A percentile compares a stretch with the other conserved stretches of the same genome.
Evolutionary conservation across 2,113 vertebrate species (phyloP).

Genomic region (Motacilla alba): DNA sequence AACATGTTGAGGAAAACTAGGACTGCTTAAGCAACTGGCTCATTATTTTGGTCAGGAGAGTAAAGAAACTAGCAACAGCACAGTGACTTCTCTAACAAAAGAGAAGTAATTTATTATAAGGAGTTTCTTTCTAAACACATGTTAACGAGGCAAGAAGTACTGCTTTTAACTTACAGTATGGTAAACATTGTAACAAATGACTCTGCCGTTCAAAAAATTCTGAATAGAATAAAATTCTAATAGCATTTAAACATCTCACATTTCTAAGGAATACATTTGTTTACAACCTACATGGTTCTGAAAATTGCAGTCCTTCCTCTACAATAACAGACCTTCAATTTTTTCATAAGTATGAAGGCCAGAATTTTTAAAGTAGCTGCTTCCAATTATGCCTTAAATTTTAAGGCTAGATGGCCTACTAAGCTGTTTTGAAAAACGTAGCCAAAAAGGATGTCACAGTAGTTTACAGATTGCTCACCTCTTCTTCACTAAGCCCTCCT

Average conservation of each 20-base stretch:
- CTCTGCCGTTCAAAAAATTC: not conserved
- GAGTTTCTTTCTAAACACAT: not conserved
- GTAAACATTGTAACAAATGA: not conserved
- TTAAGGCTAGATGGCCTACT: not conserved
- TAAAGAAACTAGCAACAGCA: conserved; percentile 24
- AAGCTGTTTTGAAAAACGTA: not conserved
- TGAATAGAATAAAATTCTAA: not conserved
- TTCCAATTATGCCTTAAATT: not conserved
- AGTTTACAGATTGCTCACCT: conserved; percentile 7
- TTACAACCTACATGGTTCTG: not conserved
- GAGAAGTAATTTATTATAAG: not conserved
- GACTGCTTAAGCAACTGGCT: conserved; percentile 31
- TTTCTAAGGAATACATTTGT: not conserved
- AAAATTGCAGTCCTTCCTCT: not conserved
- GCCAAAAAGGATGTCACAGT: not conserved
- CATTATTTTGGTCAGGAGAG: conserved; percentile 4
- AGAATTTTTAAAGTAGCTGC: not conserved
- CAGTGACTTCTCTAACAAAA: conserved; percentile 3
- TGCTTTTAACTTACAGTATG: not conserved
- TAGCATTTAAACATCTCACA: not conserved
- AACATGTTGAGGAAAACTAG: conserved; percentile 12
- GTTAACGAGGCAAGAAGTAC: not conserved
- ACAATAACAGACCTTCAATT: not conserved
- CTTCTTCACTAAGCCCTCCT: conserved; percentile 17
- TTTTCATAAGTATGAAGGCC: not conserved